Evolutionary conservation across 1,140 invertebrate genomes (phyloP).

Genomic region (Danaus plexippus): DNA sequence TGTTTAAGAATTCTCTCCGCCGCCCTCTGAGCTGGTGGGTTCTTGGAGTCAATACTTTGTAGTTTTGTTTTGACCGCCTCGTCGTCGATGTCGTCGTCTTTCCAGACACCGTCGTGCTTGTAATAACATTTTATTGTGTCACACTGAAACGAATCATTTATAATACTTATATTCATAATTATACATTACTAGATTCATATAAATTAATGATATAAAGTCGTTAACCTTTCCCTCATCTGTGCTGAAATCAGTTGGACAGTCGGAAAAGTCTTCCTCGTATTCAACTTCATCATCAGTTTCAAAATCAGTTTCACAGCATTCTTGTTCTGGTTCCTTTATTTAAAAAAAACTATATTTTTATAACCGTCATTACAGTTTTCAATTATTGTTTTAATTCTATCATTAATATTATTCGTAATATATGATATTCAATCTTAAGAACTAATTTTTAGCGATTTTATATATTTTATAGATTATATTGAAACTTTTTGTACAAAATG

Average conservation of each 20-base stretch:
- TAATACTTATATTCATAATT: not conserved
- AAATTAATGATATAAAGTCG: too few species aligned
- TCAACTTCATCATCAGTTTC: conserved; percentile 12
- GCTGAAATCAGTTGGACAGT: not conserved
- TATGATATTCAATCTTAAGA: too few species aligned
- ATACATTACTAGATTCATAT: too few species aligned
- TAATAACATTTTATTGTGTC: conserved; percentile 26
- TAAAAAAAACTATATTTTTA: too few species aligned
- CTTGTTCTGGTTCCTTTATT: conserved; percentile 13
- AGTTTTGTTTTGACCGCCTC: conserved; percentile 19
- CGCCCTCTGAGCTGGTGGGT: conserved; percentile 2
- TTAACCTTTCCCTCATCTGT: too few species aligned
- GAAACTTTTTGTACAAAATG: too few species aligned
- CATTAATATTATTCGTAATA: too few species aligned
- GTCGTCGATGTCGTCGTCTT: conserved; percentile 24
- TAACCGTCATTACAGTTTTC: too few species aligned
- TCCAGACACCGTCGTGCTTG: conserved; percentile 20
- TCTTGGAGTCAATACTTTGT: conserved; percentile 18
- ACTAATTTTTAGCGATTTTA: too few species aligned
- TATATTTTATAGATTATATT: too few species aligned
- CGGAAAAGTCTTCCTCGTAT: conserved; percentile 14
- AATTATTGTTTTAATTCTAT: too few species aligned
- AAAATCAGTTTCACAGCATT: conserved; percentile 20
- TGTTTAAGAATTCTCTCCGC: conserved; percentile 17
- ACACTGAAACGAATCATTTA: conserved; percentile 22